These are phyloP conservation scores for Blastobasis adustella DNA, from an alignment of 2,888 invertebrate species.

Conservation along the genomic window DNA sequence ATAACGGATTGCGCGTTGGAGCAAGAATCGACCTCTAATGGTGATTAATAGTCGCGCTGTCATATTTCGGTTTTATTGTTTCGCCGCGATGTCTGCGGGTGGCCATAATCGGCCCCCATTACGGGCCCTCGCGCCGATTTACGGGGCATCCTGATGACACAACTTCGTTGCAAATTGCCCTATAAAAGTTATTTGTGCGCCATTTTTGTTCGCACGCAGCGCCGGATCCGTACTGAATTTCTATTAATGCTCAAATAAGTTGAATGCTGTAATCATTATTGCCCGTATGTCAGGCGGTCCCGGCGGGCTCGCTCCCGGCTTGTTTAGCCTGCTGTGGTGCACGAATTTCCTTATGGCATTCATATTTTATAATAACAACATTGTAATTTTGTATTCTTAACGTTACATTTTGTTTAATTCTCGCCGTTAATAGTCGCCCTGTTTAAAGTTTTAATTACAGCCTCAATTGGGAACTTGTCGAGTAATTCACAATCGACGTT, in stretches of 20 bases:
- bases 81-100: slow-evolving; percentile 31
- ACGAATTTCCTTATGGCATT: too few relatives aligned
- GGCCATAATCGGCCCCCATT: slow-evolving; percentile 45
- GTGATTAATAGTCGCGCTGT: slow-evolving; percentile 43
- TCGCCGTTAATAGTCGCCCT: too few relatives aligned
- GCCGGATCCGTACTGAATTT: slow-evolving; percentile 8
- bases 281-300: too few relatives aligned
- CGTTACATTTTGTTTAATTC: too few relatives aligned
- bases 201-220: slow-evolving; percentile 34
- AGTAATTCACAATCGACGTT: too few relatives aligned
- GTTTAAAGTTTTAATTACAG: too few relatives aligned
- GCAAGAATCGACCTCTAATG: slow-evolving; percentile 41
- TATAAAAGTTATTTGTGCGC: slow-evolving; percentile 63
- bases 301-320: too few relatives aligned
- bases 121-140: slow-evolving; percentile 51
- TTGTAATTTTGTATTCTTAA: too few relatives aligned
- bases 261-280: too few relatives aligned
- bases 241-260: slow-evolving; percentile 1
- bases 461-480: too few relatives aligned
- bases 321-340: too few relatives aligned
- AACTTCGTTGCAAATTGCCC: slow-evolving; percentile 58
- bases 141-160: slow-evolving; percentile 58
- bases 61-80: slow-evolving; percentile 57
- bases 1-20: slow-evolving; percentile 43
- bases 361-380: too few relatives aligned